Percentiles rank a stretch among this genome's conserved stretches.
Conservation (phyloP, 2,113 vertebrate genomes). For the Turnix velox region DNA sequence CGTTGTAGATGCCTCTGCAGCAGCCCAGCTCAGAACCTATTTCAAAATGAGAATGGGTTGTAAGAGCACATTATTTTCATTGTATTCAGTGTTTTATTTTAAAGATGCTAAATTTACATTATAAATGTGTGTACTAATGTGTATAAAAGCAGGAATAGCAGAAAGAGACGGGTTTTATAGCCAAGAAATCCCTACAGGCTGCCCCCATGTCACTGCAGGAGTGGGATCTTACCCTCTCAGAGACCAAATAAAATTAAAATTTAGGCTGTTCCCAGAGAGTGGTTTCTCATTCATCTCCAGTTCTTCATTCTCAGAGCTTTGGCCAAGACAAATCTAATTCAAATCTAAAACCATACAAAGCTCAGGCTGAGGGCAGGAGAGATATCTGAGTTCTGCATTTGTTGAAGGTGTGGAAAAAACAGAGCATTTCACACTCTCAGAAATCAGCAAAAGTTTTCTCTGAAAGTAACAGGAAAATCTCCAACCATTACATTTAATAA, state of each 20-base stretch:
- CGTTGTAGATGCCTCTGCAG: not conserved
- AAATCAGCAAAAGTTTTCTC: not conserved
- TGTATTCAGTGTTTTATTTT: not conserved
- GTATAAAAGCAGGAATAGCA: not conserved
- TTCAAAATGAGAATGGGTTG: slow-evolving; percentile 20
- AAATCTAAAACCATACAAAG: not conserved
- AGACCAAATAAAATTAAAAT: not conserved
- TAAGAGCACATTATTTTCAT: slow-evolving; percentile 38
- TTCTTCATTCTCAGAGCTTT: not conserved
- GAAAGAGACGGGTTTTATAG: too few relatives aligned
- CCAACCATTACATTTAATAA: not conserved
- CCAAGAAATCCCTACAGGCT: not conserved
- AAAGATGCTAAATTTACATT: slow-evolving; percentile 19
- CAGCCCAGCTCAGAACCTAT: not conserved
- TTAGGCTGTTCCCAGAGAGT: not conserved
- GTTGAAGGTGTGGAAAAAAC: not conserved
- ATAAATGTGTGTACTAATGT: accelerated
- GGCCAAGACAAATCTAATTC: not conserved
- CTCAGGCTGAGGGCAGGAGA: accelerated
- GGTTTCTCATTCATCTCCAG: not conserved
- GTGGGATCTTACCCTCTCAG: not conserved
- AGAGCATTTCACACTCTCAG: not conserved
- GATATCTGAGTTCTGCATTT: accelerated
- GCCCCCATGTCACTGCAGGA: not conserved
- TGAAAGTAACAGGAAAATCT: not conserved